Base-by-base conservation (phyloP, 2,888 invertebrate species). In the Himalopsyche kuldschensis region DNA sequence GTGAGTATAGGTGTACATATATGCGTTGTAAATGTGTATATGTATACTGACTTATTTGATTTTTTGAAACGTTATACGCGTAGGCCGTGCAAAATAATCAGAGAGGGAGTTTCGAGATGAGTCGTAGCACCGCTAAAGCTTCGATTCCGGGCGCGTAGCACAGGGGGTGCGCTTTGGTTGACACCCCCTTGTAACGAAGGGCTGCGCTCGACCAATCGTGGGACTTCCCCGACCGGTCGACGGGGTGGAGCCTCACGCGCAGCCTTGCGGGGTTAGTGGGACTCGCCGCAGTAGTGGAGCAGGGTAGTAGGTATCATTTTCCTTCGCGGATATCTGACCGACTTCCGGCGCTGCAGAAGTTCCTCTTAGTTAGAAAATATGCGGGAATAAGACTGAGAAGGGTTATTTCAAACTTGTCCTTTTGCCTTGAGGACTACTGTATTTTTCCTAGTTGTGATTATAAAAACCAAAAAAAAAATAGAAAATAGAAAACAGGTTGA, bases 151-250 rank as follows among this genome's bases (percentile, higher is more conserved):
- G 78, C 78, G 76, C 35, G 35, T 76, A 31, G 78, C 2, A 30
- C 24, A 35, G 76, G n/a, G 76, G 76, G 31, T 31, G 76, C 35
- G 76, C 76, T 32, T 30, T 76, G n/a, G 35, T 55, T 55, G 6
- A 55, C 55, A 55, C 55, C 55, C 55, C 55, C 55, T 55, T 24
- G 55, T 55, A 55, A 55, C 55, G 55, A 55, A 48, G 48, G 79
- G 48, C 78, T 27, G 41, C 32, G 20, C n/a, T 30, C 46, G 79
- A 63, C 82, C 79, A 82, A 82, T 82, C 24, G 78, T 78, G 82
- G 69, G 46, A 79, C 79, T 30, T 35, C n/a, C 79, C 10, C 78
- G 76, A 47, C 31, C 81, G 79, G 82, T 75, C 79, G 46, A 69
- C 55, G 55, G 82, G 82, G 79, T 63, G 78, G 69, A 69, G 79